Percentiles rank a stretch among this genome's conserved stretches.
Evolutionary conservation across 2,797 vertebrate genomes (phyloP).

Genomic region (Eutrigla gurnardus): DNA sequence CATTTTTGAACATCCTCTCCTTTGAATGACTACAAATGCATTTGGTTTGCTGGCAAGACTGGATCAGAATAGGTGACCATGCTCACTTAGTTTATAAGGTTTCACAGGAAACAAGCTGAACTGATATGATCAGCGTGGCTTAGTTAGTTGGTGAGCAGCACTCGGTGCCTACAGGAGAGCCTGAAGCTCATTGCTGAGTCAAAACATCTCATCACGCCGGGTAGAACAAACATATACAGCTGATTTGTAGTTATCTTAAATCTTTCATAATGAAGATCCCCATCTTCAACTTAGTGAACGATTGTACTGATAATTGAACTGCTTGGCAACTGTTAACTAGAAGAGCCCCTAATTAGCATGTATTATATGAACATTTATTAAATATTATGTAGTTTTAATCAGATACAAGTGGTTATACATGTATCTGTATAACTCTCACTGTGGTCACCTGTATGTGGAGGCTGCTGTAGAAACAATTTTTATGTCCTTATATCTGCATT

Average conservation of each 20-base stretch:
- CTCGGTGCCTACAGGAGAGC: background rate
- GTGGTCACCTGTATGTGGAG: background rate
- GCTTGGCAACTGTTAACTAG: background rate
- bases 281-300: background rate
- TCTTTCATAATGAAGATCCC: background rate
- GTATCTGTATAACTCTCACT: background rate
- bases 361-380: background rate
- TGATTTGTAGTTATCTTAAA: background rate
- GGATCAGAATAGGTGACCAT: background rate
- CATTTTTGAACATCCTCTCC: constrained; percentile 83
- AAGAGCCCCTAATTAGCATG: accelerated
- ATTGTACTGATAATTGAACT: background rate
- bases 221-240: background rate
- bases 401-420: background rate
- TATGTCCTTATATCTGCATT: background rate
- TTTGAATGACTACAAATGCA: constrained; percentile 55
- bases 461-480: background rate
- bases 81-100: background rate
- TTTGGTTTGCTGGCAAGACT: background rate
- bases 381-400: background rate
- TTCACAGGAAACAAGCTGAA: constrained; percentile 4
- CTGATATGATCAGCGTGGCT: constrained; percentile 7
- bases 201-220: background rate
- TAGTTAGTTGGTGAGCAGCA: background rate
- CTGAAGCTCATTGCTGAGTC: background rate